Conservation (phyloP, 2,797 vertebrate genomes). For the Enteromius viviparus region DNA sequence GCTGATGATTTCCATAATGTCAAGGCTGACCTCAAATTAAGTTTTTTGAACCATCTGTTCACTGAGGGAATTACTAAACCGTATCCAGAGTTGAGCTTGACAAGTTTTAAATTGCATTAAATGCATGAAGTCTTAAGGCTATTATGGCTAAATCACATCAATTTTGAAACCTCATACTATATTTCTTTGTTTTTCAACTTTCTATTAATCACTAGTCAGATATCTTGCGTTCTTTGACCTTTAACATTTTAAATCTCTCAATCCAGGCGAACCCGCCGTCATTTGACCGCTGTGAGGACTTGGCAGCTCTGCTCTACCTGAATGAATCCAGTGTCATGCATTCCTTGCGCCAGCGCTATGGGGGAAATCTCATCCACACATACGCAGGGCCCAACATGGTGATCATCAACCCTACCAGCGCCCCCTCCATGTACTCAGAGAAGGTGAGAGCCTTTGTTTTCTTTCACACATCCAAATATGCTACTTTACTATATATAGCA, state of each 20-base stretch:
- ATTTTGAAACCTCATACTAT: not conserved
- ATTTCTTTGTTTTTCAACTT: not conserved
- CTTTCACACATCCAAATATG: not conserved
- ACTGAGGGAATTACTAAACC: constrained; percentile 49
- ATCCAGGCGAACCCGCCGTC: constrained; percentile 91
- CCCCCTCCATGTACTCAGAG: constrained; percentile 95
- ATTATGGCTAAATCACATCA: constrained; percentile 23
- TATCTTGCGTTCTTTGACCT: not conserved
- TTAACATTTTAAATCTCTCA: not conserved
- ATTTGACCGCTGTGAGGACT: constrained; percentile 88
- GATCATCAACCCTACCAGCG: constrained; percentile 91
- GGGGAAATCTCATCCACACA: constrained; percentile 91
- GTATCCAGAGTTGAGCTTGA: constrained; percentile 27
- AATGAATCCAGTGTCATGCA: constrained; percentile 94
- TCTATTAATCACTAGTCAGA: not conserved
- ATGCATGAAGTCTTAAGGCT: constrained; percentile 24
- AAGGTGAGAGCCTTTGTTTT: constrained; percentile 78
- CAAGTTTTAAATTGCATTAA: constrained; percentile 33
- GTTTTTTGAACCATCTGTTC: constrained; percentile 50
- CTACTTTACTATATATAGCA: not conserved
- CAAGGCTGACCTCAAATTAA: constrained; percentile 42
- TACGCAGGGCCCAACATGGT: constrained; percentile 90
- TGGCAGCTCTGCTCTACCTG: constrained; percentile 91
- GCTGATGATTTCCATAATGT: constrained; percentile 35
- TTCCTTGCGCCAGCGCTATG: constrained; percentile 91